These are phyloP conservation scores for Ameiurus melas DNA, from an alignment of 2,113 vertebrate genomes.

Conservation along the genomic window DNA sequence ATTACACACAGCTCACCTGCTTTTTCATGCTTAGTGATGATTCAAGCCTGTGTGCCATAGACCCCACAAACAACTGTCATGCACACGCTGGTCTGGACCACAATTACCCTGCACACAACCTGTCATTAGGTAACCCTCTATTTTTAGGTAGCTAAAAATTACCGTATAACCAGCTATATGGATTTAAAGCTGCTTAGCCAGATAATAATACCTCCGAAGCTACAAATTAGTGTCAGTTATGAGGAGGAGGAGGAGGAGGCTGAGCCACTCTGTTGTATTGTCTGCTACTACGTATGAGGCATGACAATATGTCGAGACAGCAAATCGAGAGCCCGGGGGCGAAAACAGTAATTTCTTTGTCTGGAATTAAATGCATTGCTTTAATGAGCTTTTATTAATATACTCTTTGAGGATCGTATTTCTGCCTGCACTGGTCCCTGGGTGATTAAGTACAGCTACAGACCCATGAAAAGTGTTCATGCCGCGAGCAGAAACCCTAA, in stretches of 20 bases:
- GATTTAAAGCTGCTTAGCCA: slow-evolving; percentile 51
- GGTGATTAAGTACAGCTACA: slow-evolving; percentile 22
- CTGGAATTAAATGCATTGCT: slow-evolving; percentile 48
- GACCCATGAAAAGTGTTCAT: slow-evolving; percentile 12
- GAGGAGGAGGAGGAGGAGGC: slow-evolving; percentile 42
- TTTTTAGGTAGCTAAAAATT: slow-evolving; percentile 42
- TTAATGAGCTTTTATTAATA: slow-evolving; percentile 41
- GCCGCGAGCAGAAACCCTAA: not conserved
- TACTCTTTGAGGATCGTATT: slow-evolving; percentile 26
- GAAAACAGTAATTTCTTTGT: slow-evolving; percentile 52
- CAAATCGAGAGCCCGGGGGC: slow-evolving; percentile 8
- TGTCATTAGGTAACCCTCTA: slow-evolving; percentile 54
- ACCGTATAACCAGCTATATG: slow-evolving; percentile 59
- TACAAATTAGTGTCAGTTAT: slow-evolving; percentile 57
- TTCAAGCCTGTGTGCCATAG: slow-evolving; percentile 37
- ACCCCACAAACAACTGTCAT: slow-evolving; percentile 45
- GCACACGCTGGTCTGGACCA: slow-evolving; percentile 22
- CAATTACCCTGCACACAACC: slow-evolving; percentile 54
- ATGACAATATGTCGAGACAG: slow-evolving; percentile 44
- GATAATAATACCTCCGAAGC: slow-evolving; percentile 53
- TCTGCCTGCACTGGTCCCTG: slow-evolving; percentile 25
- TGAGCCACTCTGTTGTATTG: slow-evolving; percentile 30
- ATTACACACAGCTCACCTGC: slow-evolving; percentile 16
- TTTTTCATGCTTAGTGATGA: slow-evolving; percentile 41
- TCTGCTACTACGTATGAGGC: slow-evolving; percentile 45